These are phyloP conservation scores for Odobenus rosmarus DNA, from an alignment of 2,113 vertebrate species.

Conservation along the genomic window DNA sequence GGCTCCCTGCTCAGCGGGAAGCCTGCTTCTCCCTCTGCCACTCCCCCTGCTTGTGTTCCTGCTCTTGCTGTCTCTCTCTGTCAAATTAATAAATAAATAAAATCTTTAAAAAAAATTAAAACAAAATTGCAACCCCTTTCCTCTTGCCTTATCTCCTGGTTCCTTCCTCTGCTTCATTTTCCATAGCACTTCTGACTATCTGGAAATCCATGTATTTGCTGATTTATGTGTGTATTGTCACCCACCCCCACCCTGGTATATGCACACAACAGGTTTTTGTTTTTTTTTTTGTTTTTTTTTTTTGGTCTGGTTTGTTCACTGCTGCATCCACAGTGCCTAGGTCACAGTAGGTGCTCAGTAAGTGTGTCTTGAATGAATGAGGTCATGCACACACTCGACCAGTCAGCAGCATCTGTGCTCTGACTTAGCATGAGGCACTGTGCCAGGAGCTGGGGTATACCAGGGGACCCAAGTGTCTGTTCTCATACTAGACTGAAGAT, in stretches of 20 bases:
- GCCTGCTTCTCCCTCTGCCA: too few relatives aligned
- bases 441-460: neutral
- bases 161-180: neutral
- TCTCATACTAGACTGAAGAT: neutral
- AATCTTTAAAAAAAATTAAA: too few relatives aligned
- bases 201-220: neutral
- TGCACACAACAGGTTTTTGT: neutral
- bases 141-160: neutral
- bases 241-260: neutral
- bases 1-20: too few relatives aligned
- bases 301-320: neutral
- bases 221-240: neutral
- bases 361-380: neutral
- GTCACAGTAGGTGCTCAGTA: neutral
- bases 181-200: neutral
- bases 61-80: too few relatives aligned
- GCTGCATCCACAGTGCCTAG: neutral
- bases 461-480: neutral
- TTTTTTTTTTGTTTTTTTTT: neutral
- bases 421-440: neutral
- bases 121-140: too few relatives aligned
- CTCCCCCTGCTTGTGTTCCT: too few relatives aligned
- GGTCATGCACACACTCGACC: fast-evolving
- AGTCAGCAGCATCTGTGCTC: neutral
- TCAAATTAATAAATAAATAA: too few relatives aligned